Evolutionary conservation across 2,888 invertebrate species (phyloP), one percentile per base, ranked within the genome.

Genomic region (Calliphora vomitoria): DNA sequence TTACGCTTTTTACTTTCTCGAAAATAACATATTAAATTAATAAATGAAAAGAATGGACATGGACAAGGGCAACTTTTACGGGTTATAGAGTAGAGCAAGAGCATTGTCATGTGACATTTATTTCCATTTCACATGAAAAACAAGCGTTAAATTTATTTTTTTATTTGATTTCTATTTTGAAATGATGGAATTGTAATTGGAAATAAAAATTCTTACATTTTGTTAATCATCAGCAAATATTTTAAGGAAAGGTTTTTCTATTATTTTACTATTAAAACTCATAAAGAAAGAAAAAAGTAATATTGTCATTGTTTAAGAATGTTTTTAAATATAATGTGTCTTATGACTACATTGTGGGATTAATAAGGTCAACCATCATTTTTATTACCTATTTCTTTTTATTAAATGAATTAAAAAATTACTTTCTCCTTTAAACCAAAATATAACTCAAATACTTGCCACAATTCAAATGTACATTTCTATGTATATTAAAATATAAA

Each of bases 141-240:
- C 62, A 81, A 76, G 87, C 87, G 53, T 83, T 72, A 72, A 84
- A 87, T 87, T 35, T 35, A 87, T 87, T 25, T 25, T n/a, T 25
- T 83, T 81, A 76, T 81, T 66, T 87, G 53, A 81, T 84, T 84
- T 66, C 11, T 71, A 8, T 35, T 38, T 64, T 64, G 71, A 81
- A 82, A 79, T 81, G 44, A 44, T 62, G 53, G n/a, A 85, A 69
- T 53, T 41, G 44, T 64, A 64, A 71, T 78, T 71, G 62, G 25
- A 60, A 68, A 68, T 60, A 25, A 72, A 71, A 20, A 44, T 44
- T 44, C 44, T 13, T 4, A 18, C 3, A 38, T 38, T 60, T 50
- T 72, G n/a, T 18, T 72, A 72, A 71, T 76, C 38, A 31, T 44
- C 18, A 44, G 8, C 31, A 13, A 58, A 50, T 18, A 31, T 44